phyloP scores from a whole-genome alignment of 1,140 invertebrate genomes.

The Nephotettix cincticeps region DNA sequence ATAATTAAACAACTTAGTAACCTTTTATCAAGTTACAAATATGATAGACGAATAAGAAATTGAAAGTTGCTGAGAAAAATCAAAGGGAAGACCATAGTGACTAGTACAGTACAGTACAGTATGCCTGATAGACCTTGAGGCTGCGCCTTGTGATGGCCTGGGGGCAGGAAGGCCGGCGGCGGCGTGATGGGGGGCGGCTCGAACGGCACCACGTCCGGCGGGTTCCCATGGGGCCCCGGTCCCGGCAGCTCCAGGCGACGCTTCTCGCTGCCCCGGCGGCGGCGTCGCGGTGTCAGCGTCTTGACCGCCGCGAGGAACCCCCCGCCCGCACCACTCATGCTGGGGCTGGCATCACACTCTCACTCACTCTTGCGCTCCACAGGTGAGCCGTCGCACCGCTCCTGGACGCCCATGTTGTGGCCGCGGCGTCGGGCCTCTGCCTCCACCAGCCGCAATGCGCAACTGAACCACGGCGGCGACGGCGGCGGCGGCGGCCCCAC shows the following conservation, averaged over 20 bases:
- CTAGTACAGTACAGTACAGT: too few species aligned
- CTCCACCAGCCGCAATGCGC: too few species aligned
- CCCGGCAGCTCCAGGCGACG: slow-evolving; percentile 42
- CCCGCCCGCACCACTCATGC: slow-evolving; percentile 56
- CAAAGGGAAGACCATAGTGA: too few species aligned
- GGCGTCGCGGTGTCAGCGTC: slow-evolving; percentile 61
- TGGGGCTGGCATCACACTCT: too few species aligned
- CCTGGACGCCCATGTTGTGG: background rate
- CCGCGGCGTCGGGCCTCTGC: too few species aligned
- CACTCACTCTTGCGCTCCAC: background rate
- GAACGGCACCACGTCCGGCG: slow-evolving; percentile 56
- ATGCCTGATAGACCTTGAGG: too few species aligned
- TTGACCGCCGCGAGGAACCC: slow-evolving; percentile 62
- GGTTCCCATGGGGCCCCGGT: slow-evolving; percentile 41
- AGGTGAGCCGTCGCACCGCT: background rate
- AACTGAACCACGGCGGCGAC: too few species aligned
- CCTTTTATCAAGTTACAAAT: too few species aligned
- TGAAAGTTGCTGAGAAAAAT: too few species aligned
- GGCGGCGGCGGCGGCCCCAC: too few species aligned
- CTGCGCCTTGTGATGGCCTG: slow-evolving; percentile 54
- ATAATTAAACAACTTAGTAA: too few species aligned
- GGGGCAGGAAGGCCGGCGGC: slow-evolving; percentile 62
- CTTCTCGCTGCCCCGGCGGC: slow-evolving; percentile 58
- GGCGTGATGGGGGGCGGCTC: slow-evolving; percentile 62
- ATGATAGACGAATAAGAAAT: too few species aligned